These are phyloP conservation scores for Mesocentrotus franciscanus DNA, from an alignment of 53 echinoderm and acorn worm genomes.

Conservation along the genomic window DNA sequence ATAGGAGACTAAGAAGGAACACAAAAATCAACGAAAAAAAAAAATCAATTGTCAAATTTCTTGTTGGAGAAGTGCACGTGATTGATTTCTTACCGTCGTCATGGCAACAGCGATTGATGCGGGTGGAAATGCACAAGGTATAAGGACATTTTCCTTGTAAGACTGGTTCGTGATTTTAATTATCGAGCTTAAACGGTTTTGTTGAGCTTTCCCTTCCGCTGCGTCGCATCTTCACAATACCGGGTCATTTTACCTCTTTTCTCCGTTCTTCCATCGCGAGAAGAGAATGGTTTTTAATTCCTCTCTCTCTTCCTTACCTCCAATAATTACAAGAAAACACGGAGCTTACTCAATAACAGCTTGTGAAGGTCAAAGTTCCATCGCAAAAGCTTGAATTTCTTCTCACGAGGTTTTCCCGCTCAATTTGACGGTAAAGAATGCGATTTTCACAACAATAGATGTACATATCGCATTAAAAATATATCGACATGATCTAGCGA, in stretches of 20 bases:
- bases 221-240: slow-evolving; percentile 9
- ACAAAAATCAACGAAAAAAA: not conserved
- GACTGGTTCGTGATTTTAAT: slow-evolving; percentile 68
- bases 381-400: slow-evolving; percentile 3
- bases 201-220: slow-evolving; percentile 48
- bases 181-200: slow-evolving; percentile 64
- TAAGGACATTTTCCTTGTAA: slow-evolving; percentile 10
- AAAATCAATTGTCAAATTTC: slow-evolving; percentile 36
- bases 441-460: not conserved
- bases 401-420: not conserved
- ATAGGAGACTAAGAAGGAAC: not conserved
- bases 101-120: slow-evolving; percentile 40
- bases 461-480: not conserved
- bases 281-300: not conserved
- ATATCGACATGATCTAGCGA: slow-evolving; percentile 10
- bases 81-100: slow-evolving; percentile 40
- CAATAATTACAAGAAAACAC: slow-evolving; percentile 42
- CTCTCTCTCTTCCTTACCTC: slow-evolving; percentile 2
- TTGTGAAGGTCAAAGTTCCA: slow-evolving; percentile 31
- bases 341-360: slow-evolving; percentile 47
- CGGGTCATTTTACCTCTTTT: slow-evolving; percentile 43
- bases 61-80: slow-evolving; percentile 32
- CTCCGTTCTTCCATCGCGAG: not conserved
- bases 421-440: not conserved
- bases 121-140: slow-evolving; percentile 20